A percentile compares a stretch with the other conserved stretches of the same genome.
Conservation (phyloP, 2,888 invertebrate species). For the Atrina japonica region DNA sequence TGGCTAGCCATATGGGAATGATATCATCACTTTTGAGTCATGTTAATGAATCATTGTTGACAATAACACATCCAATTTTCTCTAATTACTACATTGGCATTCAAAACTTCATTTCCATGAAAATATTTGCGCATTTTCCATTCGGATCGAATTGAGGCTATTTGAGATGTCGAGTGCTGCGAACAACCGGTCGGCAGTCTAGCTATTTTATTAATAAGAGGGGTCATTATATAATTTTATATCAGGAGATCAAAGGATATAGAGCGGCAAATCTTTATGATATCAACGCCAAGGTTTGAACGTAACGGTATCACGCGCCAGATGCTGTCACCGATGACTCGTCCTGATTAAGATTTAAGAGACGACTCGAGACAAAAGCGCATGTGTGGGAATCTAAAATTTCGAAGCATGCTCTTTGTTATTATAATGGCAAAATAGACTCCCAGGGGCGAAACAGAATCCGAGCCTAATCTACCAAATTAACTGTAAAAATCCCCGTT, state of each 20-base stretch:
- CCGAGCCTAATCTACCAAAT: no score
- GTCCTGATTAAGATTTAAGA: slow-evolving; percentile 12
- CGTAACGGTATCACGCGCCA: slow-evolving; percentile 14
- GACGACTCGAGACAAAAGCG: not conserved
- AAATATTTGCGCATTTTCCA: slow-evolving; percentile 18
- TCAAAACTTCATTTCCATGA: slow-evolving; percentile 17
- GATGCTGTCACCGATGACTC: not conserved
- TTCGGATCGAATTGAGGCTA: not conserved
- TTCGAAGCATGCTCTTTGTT: not conserved
- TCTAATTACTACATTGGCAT: slow-evolving; percentile 10
- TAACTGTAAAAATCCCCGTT: no score
- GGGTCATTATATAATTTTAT: slow-evolving; percentile 16
- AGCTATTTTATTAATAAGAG: slow-evolving; percentile 10
- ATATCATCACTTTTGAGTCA: slow-evolving; percentile 17
- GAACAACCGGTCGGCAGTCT: not conserved
- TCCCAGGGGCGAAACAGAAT: no score
- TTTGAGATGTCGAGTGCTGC: not conserved
- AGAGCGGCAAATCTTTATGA: not conserved
- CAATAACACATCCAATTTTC: slow-evolving; percentile 14
- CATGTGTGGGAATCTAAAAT: slow-evolving; percentile 17
- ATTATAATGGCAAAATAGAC: no score
- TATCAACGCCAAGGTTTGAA: not conserved
- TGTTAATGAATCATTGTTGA: slow-evolving; percentile 15
- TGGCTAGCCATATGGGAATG: slow-evolving; percentile 10
- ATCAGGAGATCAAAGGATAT: slow-evolving; percentile 8